Evolutionary conservation across 1,140 invertebrate species (phyloP).

Genomic region (Dreissena polymorpha): DNA sequence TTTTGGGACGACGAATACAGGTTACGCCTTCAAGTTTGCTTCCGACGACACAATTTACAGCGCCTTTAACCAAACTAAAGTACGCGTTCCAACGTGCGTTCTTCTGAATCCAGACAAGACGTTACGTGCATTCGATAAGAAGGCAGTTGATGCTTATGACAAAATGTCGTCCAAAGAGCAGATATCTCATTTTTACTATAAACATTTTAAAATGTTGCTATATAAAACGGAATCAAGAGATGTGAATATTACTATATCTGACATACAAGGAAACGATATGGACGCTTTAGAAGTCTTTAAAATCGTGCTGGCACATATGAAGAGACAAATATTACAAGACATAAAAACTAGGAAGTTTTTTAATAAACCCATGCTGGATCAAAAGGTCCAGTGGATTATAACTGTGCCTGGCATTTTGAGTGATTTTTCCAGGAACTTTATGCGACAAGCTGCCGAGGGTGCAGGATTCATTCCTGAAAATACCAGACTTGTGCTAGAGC

Average conservation of each 20-base stretch:
- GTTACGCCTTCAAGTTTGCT: constrained; percentile 36
- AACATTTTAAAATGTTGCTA: constrained; percentile 39
- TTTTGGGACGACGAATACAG: constrained; percentile 48
- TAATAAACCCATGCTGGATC: neutral
- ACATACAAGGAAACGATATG: constrained; percentile 5
- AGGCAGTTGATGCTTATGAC: constrained; percentile 34
- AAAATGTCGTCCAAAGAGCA: constrained; percentile 13
- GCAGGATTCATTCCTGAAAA: constrained; percentile 48
- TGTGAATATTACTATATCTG: neutral
- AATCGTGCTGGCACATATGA: neutral
- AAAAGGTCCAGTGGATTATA: constrained; percentile 42
- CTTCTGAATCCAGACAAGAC: constrained; percentile 18
- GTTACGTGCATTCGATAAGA: constrained; percentile 40
- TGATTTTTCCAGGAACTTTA: constrained; percentile 47
- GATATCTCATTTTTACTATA: constrained; percentile 21
- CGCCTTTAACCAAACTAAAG: neutral
- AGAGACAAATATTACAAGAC: neutral
- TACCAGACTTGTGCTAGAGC: constrained; percentile 53
- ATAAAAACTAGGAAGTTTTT: neutral
- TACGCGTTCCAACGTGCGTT: constrained; percentile 31
- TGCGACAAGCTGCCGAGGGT: constrained; percentile 34
- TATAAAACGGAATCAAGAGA: neutral
- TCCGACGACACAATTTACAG: neutral
- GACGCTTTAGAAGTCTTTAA: neutral
- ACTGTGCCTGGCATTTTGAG: constrained; percentile 50